Evolutionary conservation across 30 jellyfish, hydroid and myxozoan species (phyloP).

Genomic region (Turritopsis rubra): DNA sequence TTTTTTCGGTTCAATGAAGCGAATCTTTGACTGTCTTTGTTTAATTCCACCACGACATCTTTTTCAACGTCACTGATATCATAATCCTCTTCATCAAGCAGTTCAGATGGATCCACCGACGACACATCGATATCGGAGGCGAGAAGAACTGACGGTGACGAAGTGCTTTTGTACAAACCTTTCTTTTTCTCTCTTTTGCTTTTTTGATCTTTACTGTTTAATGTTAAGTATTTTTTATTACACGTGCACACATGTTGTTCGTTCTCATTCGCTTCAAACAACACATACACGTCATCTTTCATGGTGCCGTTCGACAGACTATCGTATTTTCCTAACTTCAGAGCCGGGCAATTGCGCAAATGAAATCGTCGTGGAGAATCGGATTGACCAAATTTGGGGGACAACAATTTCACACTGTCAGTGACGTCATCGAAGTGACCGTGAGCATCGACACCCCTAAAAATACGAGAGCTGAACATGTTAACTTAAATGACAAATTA

Average conservation of each 20-base stretch:
- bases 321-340: conserved; percentile 23
- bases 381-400: conserved; percentile 32
- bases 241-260: conserved; percentile 46
- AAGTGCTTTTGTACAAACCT: conserved; percentile 54
- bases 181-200: conserved; percentile 42
- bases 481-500: background rate
- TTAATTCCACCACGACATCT: conserved; percentile 71
- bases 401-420: conserved; percentile 13
- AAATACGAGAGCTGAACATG: conserved; percentile 1
- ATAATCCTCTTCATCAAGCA: conserved; percentile 74
- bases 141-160: conserved; percentile 64
- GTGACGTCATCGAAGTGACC: conserved; percentile 9
- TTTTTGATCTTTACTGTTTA: conserved; percentile 61
- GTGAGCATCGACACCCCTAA: conserved; percentile 30
- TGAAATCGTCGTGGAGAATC: conserved; percentile 51
- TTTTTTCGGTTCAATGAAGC: conserved; percentile 69
- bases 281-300: conserved; percentile 56
- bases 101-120: conserved; percentile 48
- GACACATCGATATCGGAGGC: conserved; percentile 35
- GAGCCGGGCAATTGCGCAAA: conserved; percentile 57
- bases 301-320: conserved; percentile 29
- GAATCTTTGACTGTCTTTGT: conserved; percentile 47
- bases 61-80: conserved; percentile 76
- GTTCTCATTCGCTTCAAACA: conserved; percentile 21
- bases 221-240: conserved; percentile 22